These are phyloP conservation scores for Rhinichthys klamathensis DNA, from an alignment of 2,113 vertebrate genomes.

Conservation along the genomic window DNA sequence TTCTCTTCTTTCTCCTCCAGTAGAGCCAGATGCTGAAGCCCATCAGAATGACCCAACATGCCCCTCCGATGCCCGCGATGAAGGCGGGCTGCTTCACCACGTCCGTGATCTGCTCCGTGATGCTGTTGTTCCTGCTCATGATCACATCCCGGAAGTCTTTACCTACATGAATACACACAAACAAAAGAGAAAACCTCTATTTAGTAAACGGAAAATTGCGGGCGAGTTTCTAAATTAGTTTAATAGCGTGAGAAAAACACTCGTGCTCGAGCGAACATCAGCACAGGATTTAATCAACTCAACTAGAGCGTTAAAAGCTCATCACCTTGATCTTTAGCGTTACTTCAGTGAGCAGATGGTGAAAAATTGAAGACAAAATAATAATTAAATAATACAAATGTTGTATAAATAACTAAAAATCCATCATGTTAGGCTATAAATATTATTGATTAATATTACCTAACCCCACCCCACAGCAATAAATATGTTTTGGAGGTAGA, in stretches of 20 bases:
- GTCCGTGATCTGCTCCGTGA: constrained; percentile 98
- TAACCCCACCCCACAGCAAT: background rate
- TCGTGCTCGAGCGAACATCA: constrained; percentile 12
- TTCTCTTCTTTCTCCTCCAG: constrained; percentile 99
- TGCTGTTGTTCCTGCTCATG: constrained; percentile 95
- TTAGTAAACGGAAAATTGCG: background rate
- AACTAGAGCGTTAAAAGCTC: constrained; percentile 33
- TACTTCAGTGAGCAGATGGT: constrained; percentile 14
- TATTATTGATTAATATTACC: background rate
- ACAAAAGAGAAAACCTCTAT: constrained; percentile 41
- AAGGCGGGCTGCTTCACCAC: constrained; percentile 99
- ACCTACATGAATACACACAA: constrained; percentile 65
- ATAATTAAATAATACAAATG: background rate
- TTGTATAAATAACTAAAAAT: background rate
- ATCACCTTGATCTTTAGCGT: constrained; percentile 28
- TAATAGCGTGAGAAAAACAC: constrained; percentile 33
- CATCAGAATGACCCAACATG: constrained; percentile 99
- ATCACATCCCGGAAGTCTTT: constrained; percentile 87
- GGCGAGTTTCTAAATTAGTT: background rate
- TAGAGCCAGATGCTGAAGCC: constrained; percentile 99
- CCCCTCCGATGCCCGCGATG: constrained; percentile 96
- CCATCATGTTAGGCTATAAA: background rate
- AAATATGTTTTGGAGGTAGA: background rate
- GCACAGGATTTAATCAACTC: constrained; percentile 28
- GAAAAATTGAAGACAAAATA: background rate